Evolutionary conservation across 2,113 vertebrate genomes (phyloP), one percentile per base, ranked within the genome.

Genomic region (Hepsetus odoe): DNA sequence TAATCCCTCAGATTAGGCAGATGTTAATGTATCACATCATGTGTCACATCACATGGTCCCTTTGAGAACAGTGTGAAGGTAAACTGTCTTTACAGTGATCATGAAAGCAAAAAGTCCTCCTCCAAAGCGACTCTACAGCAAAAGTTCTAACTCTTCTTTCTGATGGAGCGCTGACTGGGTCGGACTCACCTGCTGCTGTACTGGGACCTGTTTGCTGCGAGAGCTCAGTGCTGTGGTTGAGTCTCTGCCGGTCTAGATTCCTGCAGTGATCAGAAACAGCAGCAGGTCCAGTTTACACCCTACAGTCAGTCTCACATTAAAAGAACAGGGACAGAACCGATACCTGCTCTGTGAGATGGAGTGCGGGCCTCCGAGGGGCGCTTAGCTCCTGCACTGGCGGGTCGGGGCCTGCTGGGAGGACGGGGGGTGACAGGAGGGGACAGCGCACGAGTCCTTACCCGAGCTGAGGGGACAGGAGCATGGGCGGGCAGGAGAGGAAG

Each of bases 141-240:
- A 38, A 56, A 35, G 26, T 28, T n/a, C 24, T 59, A 32, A 62
- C 28, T 32, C 2, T 14, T n/a, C n/a, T n/a, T n/a, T n/a, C n/a
- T n/a, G n/a, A n/a, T n/a, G n/a, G n/a, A n/a, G n/a, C n/a, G n/a
- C n/a, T n/a, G n/a, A n/a, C 16, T 26, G 49, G 9, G 28, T 70
- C 51, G 38, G 12, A 51, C 72, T 62, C 5, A 92, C 91, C 87
- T 89, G 90, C 24, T 88, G 83, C 80, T 42, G 69, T 0, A 49
- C 80, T 42, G 87, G 42, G 2, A 71, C 10, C 4, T 86, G 81
- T 0, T 13, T 0, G 0, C 18, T 9, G 1, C 30, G 76, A 42
- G 46, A 18, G 4, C 12, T 66, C 0, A 13, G 55, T 1, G 76
- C 44, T 77, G 35, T 1, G 38, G 5, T 9, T 73, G 72, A 0